phyloP scores from a whole-genome alignment of 2,888 invertebrate species.

The Odontocolon sp. region DNA sequence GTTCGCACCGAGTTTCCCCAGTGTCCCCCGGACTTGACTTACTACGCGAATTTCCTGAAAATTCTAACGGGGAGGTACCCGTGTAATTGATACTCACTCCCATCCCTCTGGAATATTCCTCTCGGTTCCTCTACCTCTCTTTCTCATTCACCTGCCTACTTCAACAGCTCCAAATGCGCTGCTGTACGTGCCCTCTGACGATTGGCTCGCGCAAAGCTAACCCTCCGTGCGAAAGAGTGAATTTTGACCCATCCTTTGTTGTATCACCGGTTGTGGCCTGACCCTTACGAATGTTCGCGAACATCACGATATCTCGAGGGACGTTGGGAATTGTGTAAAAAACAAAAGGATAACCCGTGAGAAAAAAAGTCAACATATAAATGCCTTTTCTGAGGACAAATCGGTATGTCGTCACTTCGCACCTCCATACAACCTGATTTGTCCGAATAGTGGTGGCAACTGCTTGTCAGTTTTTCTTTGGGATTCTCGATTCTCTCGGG shows the following conservation, averaged over 20 bases:
- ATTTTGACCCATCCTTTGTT: slow-evolving; percentile 17
- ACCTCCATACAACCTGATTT: background rate
- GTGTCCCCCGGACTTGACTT: slow-evolving; percentile 76
- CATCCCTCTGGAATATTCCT: background rate
- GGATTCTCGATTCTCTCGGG: slow-evolving; percentile 19
- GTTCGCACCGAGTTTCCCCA: slow-evolving; percentile 73
- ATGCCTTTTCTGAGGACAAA: background rate
- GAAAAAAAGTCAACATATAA: background rate
- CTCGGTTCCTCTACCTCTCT: background rate
- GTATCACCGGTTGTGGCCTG: too few species aligned
- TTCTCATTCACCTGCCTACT: too few species aligned
- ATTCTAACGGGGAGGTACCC: slow-evolving; percentile 72
- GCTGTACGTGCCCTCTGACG: slow-evolving; percentile 1
- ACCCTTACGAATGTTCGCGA: too few species aligned
- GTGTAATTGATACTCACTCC: slow-evolving; percentile 78
- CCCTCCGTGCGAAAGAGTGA: background rate
- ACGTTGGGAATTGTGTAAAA: background rate
- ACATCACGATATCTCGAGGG: too few species aligned
- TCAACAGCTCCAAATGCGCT: too few species aligned
- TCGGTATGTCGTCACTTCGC: slow-evolving; percentile 27
- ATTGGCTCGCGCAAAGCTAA: background rate
- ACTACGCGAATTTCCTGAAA: slow-evolving; percentile 80
- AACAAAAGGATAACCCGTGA: background rate
- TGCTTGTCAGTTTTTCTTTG: slow-evolving; percentile 9
- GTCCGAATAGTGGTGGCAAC: background rate